These are phyloP conservation scores for Theretra japonica DNA, from an alignment of 2,888 invertebrate species.

Conservation along the genomic window DNA sequence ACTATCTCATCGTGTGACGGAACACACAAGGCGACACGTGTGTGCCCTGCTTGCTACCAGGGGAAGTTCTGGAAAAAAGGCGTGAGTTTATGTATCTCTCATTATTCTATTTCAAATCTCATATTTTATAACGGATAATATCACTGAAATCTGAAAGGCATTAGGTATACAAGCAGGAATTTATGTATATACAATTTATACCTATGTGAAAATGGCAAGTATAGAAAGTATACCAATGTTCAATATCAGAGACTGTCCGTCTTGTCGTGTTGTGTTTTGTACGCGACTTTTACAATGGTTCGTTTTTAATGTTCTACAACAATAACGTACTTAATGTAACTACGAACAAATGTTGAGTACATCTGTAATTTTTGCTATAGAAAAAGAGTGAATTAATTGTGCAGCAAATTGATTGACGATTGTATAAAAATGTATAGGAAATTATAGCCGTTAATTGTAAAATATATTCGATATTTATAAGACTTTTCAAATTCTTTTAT, in stretches of 20 bases:
- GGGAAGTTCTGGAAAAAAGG: no score
- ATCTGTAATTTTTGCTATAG: background rate
- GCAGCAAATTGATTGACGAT: background rate
- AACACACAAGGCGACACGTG: no score
- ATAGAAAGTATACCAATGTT: background rate
- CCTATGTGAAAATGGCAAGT: background rate
- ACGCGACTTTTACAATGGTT: background rate
- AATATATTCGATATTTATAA: background rate
- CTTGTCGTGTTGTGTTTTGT: background rate
- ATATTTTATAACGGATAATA: no score
- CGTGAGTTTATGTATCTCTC: no score
- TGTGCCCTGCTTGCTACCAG: no score
- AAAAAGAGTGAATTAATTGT: background rate
- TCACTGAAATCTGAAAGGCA: no score
- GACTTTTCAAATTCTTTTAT: background rate
- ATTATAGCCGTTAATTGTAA: background rate
- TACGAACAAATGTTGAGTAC: background rate
- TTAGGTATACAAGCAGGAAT: no score
- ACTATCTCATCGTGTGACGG: no score
- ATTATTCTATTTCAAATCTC: no score
- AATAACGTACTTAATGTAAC: constrained; percentile 21
- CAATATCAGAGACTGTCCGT: background rate
- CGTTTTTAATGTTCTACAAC: background rate
- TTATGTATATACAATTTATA: no score
- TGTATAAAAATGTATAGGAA: no score